phyloP scores from a whole-genome alignment of 1,140 invertebrate genomes.

The Drosophila serrata region DNA sequence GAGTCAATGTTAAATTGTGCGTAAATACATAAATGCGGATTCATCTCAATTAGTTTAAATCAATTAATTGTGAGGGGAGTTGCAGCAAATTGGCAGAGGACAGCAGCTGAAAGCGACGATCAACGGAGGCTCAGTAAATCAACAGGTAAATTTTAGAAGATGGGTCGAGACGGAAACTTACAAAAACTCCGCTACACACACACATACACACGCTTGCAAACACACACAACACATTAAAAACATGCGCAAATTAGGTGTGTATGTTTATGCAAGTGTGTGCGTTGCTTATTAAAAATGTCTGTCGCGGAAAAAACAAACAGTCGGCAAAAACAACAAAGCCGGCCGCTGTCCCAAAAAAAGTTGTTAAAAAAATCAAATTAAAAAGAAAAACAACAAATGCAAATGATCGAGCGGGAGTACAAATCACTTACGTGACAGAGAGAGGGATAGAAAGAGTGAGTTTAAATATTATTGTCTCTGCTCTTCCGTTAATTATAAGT shows the following conservation, averaged over 20 bases:
- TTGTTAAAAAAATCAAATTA: slow-evolving; percentile 5
- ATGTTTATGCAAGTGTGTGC: slow-evolving; percentile 11
- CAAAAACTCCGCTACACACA: slow-evolving; percentile 22
- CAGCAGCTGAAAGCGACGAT: slow-evolving; percentile 3
- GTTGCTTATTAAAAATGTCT: slow-evolving; percentile 76
- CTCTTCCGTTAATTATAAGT: slow-evolving; percentile 41
- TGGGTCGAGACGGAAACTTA: slow-evolving; percentile 36
- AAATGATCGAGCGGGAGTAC: slow-evolving; percentile 24
- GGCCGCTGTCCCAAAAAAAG: slow-evolving; percentile 29
- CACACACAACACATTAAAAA: slow-evolving; percentile 20
- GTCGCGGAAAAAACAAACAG: slow-evolving; percentile 50
- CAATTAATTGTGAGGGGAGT: neutral
- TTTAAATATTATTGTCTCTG: slow-evolving; percentile 4
- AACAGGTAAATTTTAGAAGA: slow-evolving; percentile 51
- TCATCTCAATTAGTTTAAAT: slow-evolving; percentile 21
- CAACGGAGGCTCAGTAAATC: slow-evolving; percentile 24
- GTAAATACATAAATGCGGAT: slow-evolving; percentile 31
- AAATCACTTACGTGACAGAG: neutral
- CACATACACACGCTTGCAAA: slow-evolving; percentile 5
- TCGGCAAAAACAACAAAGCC: slow-evolving; percentile 31
- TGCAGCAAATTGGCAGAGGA: neutral
- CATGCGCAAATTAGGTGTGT: slow-evolving; percentile 41
- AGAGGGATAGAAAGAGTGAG: slow-evolving; percentile 4
- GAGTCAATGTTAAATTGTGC: slow-evolving; percentile 38
- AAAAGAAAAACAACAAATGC: slow-evolving; percentile 16